Conservation (phyloP, 2,797 vertebrate species). For the Gorsachius magnificus region DNA sequence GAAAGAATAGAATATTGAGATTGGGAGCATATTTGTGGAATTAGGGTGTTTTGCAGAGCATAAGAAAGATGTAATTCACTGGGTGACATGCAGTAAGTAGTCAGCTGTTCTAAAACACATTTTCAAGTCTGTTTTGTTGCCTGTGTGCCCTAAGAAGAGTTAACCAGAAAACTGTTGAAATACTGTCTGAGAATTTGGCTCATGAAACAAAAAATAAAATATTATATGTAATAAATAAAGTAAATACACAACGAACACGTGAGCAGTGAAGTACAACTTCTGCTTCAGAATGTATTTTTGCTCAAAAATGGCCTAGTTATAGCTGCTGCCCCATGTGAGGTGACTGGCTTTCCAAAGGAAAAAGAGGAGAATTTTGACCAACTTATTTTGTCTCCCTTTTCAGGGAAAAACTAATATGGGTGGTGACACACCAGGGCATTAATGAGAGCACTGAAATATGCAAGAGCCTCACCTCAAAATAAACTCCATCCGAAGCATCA, state of each 20-base stretch:
- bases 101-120: not conserved
- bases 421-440: not conserved
- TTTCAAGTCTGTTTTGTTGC: slow-evolving; percentile 17
- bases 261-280: not conserved
- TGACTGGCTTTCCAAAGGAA: not conserved
- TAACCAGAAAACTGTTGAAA: slow-evolving; percentile 14
- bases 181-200: not conserved
- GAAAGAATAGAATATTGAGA: not conserved
- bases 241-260: not conserved
- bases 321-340: not conserved
- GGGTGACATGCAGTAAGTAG: not conserved
- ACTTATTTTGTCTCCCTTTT: not conserved
- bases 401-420: not conserved
- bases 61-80: not conserved
- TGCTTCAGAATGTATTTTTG: not conserved
- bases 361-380: not conserved
- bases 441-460: not conserved
- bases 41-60: slow-evolving; percentile 6
- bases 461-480: not conserved
- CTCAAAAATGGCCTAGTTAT: not conserved
- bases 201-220: not conserved
- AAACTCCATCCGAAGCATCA: not conserved
- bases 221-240: not conserved
- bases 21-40: slow-evolving; percentile 1
- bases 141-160: not conserved